Conservation (phyloP, 2,113 vertebrate species). For the Onychostruthus taczanowskii region DNA sequence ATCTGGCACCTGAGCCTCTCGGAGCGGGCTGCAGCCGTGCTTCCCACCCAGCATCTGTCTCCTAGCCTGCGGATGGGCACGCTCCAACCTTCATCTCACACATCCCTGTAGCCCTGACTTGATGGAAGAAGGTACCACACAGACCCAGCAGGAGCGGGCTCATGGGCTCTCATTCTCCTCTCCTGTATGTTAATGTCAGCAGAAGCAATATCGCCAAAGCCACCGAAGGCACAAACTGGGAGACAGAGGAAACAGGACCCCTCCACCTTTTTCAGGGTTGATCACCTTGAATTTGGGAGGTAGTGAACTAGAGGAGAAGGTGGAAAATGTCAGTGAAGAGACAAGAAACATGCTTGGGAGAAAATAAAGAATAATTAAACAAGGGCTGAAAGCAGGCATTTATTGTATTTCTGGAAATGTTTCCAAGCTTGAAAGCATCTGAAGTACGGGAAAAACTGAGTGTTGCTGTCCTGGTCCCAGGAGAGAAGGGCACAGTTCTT, state of each 20-base stretch:
- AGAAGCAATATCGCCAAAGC: neutral
- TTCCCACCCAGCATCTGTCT: constrained; percentile 45
- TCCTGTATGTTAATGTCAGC: neutral
- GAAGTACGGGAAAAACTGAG: neutral
- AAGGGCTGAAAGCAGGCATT: neutral
- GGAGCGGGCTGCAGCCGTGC: neutral
- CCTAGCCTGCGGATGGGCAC: neutral
- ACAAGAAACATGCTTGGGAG: neutral
- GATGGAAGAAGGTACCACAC: neutral
- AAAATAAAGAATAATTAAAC: neutral
- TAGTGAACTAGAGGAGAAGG: neutral
- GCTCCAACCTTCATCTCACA: neutral
- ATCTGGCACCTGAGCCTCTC: constrained; percentile 21
- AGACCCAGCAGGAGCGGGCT: neutral
- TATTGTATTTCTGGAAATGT: neutral
- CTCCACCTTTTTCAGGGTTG: neutral
- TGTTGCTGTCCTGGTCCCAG: neutral
- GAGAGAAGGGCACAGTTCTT: neutral
- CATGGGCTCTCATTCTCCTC: neutral
- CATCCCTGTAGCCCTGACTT: neutral
- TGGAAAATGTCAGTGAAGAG: neutral
- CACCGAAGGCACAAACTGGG: neutral
- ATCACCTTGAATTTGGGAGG: neutral
- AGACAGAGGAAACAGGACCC: neutral
- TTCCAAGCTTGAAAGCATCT: neutral